Conservation (phyloP, 2,797 vertebrate genomes). For the Hipposideros larvatus region DNA sequence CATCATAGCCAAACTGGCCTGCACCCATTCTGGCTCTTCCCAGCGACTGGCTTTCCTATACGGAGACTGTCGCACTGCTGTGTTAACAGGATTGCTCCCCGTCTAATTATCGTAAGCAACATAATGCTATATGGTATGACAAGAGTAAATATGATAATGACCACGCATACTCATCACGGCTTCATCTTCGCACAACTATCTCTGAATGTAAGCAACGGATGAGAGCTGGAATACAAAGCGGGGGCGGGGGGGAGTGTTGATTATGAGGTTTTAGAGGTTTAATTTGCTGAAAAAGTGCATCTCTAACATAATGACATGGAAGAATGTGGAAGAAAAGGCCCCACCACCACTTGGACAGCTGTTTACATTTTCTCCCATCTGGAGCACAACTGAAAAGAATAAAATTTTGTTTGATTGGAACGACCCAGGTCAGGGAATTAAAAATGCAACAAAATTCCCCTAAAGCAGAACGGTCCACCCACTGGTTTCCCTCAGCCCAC, state of each 20-base stretch:
- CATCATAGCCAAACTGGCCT: neutral
- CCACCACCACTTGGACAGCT: slow-evolving; percentile 80
- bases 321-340: slow-evolving; percentile 67
- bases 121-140: slow-evolving; percentile 42
- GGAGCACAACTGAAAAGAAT: slow-evolving; percentile 78
- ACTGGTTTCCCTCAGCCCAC: neutral
- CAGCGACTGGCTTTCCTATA: neutral
- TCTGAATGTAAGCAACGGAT: slow-evolving; percentile 41
- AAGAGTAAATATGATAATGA: slow-evolving; percentile 67
- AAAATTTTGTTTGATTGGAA: slow-evolving; percentile 78
- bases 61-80: neutral
- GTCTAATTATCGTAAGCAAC: slow-evolving; percentile 68
- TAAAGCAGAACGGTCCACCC: neutral
- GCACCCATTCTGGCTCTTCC: neutral
- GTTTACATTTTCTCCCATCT: slow-evolving; percentile 83
- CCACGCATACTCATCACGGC: neutral
- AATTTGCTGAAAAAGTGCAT: slow-evolving; percentile 80
- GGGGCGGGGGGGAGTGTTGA: slow-evolving; percentile 30
- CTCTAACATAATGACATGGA: slow-evolving; percentile 62
- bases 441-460: slow-evolving; percentile 69
- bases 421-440: slow-evolving; percentile 66
- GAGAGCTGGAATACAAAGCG: slow-evolving; percentile 43
- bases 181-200: slow-evolving; percentile 14
- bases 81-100: slow-evolving; percentile 35
- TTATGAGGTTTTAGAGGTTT: slow-evolving; percentile 71